Conservation (phyloP, 1,140 invertebrate genomes). For the Sycophaga agraensis region DNA sequence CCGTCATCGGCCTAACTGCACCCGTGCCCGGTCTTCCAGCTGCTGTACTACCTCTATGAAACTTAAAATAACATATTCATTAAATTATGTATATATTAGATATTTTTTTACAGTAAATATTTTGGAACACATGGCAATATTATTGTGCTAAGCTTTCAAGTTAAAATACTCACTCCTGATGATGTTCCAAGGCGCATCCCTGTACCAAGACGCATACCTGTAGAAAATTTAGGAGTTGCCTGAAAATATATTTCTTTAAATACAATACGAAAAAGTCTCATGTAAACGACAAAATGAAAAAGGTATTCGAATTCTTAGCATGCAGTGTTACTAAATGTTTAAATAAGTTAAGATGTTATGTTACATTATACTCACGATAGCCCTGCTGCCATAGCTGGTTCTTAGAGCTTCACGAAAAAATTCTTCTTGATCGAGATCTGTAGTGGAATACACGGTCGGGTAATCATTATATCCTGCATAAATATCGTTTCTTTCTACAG, state of each 20-base stretch:
- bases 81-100: background rate
- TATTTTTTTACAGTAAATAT: background rate
- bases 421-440: constrained; percentile 68
- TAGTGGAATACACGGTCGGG: constrained; percentile 64
- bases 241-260: constrained; percentile 27
- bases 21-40: constrained; percentile 42
- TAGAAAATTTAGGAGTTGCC: constrained; percentile 52
- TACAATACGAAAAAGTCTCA: too few relatives aligned
- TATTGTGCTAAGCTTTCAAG: background rate
- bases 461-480: constrained; percentile 73
- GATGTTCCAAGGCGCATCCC: constrained; percentile 60
- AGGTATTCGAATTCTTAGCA: too few relatives aligned
- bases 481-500: constrained; percentile 53
- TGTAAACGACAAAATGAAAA: too few relatives aligned
- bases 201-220: too few relatives aligned
- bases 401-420: constrained; percentile 65
- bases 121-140: too few relatives aligned
- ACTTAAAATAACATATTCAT: constrained; percentile 33
- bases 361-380: constrained; percentile 53
- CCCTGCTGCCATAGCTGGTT: constrained; percentile 64
- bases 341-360: too few relatives aligned
- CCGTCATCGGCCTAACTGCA: constrained; percentile 83
- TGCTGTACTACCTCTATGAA: constrained; percentile 43
- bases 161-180: constrained; percentile 50
- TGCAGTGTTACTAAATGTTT: too few relatives aligned